phyloP scores from a whole-genome alignment of 2,888 invertebrate genomes.

The Lithosia quadra region DNA sequence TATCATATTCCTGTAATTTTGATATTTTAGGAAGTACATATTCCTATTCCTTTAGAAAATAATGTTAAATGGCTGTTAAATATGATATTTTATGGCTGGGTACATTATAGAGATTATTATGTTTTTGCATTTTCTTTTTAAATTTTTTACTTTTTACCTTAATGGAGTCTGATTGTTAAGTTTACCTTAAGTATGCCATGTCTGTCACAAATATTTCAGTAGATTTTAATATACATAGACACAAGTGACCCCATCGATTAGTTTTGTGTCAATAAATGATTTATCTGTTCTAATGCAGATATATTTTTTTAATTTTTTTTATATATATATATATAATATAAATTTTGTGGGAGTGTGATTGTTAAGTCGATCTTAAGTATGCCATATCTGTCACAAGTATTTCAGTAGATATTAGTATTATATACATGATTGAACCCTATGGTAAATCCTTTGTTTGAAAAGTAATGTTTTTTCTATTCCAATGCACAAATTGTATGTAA shows the following conservation, averaged over 20 bases:
- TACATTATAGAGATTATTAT: conserved; percentile 38
- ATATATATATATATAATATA: conserved; percentile 7
- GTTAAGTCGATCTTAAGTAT: neutral
- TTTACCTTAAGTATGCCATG: conserved; percentile 3
- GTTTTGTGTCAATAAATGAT: conserved; percentile 3
- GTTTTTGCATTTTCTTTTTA: conserved; percentile 39
- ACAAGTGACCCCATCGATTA: neutral
- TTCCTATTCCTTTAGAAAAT: conserved; percentile 28
- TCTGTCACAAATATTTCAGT: conserved; percentile 24
- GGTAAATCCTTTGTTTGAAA: conserved; percentile 7
- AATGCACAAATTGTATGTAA: conserved; percentile 17
- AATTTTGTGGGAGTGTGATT: conserved; percentile 8
- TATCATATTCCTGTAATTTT: conserved; percentile 19
- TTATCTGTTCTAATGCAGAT: conserved; percentile 7
- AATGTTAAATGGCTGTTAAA: conserved; percentile 40
- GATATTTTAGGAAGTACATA: conserved; percentile 21
- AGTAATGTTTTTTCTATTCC: neutral
- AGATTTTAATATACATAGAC: neutral
- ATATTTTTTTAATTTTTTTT: conserved; percentile 14
- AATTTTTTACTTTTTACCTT: conserved; percentile 6
- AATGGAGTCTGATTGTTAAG: conserved; percentile 7
- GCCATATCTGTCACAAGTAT: conserved; percentile 22
- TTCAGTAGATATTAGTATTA: conserved; percentile 5
- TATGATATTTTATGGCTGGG: conserved; percentile 27
- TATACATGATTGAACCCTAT: conserved; percentile 1